These are phyloP conservation scores for Semicossyphus pulcher DNA, from an alignment of 2,113 vertebrate species.

Conservation along the genomic window DNA sequence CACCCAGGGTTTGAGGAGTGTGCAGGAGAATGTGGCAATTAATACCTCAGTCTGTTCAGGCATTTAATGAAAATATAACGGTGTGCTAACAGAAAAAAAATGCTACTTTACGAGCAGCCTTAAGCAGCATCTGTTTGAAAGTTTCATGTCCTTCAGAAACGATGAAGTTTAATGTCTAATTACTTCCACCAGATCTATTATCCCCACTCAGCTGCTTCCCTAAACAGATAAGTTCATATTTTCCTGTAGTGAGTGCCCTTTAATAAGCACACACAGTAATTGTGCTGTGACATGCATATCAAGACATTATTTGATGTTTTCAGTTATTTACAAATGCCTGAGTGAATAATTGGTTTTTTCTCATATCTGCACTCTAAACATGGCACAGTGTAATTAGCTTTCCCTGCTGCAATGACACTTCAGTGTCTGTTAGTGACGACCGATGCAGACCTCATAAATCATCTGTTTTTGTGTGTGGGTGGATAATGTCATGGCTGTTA, in stretches of 20 bases:
- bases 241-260: slow-evolving; percentile 35
- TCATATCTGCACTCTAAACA: slow-evolving; percentile 56
- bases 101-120: slow-evolving; percentile 46
- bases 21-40: slow-evolving; percentile 65
- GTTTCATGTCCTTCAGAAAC: slow-evolving; percentile 29
- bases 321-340: slow-evolving; percentile 48
- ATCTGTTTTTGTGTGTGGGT: slow-evolving; percentile 1
- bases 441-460: slow-evolving; percentile 39
- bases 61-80: slow-evolving; percentile 76
- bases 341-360: slow-evolving; percentile 74
- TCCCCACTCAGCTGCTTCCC: slow-evolving; percentile 39
- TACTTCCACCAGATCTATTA: slow-evolving; percentile 34
- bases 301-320: slow-evolving; percentile 38
- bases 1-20: slow-evolving; percentile 41
- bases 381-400: slow-evolving; percentile 61
- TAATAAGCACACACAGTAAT: slow-evolving; percentile 48
- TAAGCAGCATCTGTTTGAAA: slow-evolving; percentile 45
- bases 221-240: slow-evolving; percentile 30
- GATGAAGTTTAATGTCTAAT: slow-evolving; percentile 37
- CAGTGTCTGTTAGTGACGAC: slow-evolving; percentile 27
- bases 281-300: slow-evolving; percentile 28
- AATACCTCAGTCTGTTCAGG: slow-evolving; percentile 74
- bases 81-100: slow-evolving; percentile 6
- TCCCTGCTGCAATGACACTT: slow-evolving; percentile 46
- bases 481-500: not conserved